Evolutionary conservation across 2,113 vertebrate genomes (phyloP), one percentile per base, ranked within the genome.

Genomic region (Phrynocephalus versicolor): DNA sequence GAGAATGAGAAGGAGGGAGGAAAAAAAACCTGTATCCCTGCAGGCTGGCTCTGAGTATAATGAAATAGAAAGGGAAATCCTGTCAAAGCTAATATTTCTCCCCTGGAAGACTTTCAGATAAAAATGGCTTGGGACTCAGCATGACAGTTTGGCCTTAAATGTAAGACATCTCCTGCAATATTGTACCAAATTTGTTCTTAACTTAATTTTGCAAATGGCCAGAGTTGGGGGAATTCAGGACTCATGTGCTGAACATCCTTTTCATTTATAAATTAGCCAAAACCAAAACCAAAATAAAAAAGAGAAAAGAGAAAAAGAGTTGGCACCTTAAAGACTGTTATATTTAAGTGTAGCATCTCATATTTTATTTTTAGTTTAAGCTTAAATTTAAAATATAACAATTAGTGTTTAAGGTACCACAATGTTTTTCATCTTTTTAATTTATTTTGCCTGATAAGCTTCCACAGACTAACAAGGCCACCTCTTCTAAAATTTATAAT

Each of bases 41-140:
- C 39, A 86, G 81, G 73, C 88, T 83, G 91, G 1, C 64, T 89
- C 39, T 89, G 16, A 83, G 39, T 88, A 67, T 93, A 90, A 93
- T 88, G 81, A 95, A 80, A 93, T 21, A 81, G 82, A 91, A 92
- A 19, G 33, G 55, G 87, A 93, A 90, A 87, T 45, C 1, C 35
- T 92, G 84, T 90, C 89, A 93, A 88, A 74, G 88, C 30, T 78
- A 89, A 93, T 91, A 83, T 37, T 77, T 41, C 18, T 86, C 37
- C 21, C 77, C 35, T 0, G 0, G 27, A 92, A 89, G 58, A 37
- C 3, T 81, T 92, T 84, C 86, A 88, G 90, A 90, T 73, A 74
- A 81, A 72, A 91, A 87, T 65, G 55, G 82, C 67, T 21, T 3
- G 37, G 45, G 71, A 18, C n/a, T 81, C 84, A 74, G 6, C 30